These are phyloP conservation scores for Trinorchestia longiramus DNA, from an alignment of 1,140 invertebrate species.

Conservation along the genomic window DNA sequence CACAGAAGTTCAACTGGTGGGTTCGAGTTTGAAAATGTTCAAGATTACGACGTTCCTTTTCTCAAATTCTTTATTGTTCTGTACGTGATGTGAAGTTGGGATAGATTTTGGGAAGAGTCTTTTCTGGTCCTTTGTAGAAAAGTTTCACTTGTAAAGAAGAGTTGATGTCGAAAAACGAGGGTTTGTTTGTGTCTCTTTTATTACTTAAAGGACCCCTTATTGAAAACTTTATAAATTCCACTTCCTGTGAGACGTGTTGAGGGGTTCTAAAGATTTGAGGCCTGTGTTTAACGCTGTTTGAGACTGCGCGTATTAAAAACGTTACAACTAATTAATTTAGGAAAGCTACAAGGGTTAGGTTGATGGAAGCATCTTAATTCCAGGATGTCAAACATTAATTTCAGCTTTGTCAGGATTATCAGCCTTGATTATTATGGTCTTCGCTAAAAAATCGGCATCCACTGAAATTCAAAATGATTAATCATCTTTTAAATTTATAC, in stretches of 20 bases:
- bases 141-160: not conserved
- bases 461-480: too few species aligned
- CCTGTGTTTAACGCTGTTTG: not conserved
- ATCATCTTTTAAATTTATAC: too few species aligned
- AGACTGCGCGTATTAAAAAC: not conserved
- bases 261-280: not conserved
- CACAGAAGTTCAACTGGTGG: not conserved
- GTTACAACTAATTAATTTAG: not conserved
- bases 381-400: too few species aligned
- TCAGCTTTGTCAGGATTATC: too few species aligned
- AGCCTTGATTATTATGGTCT: too few species aligned
- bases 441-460: too few species aligned
- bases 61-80: not conserved
- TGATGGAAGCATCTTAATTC: too few species aligned
- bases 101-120: not conserved
- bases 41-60: not conserved
- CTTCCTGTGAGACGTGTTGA: not conserved
- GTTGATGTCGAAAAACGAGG: not conserved
- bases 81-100: not conserved
- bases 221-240: not conserved
- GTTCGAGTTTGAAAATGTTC: not conserved
- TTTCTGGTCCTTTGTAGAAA: not conserved
- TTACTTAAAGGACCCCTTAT: not conserved
- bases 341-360: too few species aligned
- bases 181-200: not conserved